Evolutionary conservation across 2,113 vertebrate species (phyloP).

Genomic region (Mixornis gularis): DNA sequence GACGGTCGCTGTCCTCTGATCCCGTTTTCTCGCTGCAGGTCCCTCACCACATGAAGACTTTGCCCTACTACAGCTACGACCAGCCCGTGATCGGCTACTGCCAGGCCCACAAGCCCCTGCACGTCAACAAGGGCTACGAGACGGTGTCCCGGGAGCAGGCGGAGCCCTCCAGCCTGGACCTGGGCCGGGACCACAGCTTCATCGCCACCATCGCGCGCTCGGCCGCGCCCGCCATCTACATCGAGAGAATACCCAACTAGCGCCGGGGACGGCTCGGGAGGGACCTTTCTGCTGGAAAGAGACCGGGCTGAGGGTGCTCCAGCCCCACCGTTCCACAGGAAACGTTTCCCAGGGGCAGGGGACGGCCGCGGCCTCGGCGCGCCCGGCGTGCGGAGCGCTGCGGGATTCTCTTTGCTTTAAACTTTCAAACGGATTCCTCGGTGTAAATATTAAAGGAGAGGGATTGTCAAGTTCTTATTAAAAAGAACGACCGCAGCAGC

Average conservation of each 20-base stretch:
- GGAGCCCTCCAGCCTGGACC: constrained; percentile 63
- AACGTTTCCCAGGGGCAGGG: background rate
- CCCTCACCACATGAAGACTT: constrained; percentile 76
- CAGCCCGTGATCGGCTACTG: constrained; percentile 76
- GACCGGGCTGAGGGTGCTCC: background rate
- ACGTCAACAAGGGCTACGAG: constrained; percentile 71
- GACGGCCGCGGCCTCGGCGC: background rate
- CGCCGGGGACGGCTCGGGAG: background rate
- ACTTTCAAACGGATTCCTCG: constrained; percentile 57
- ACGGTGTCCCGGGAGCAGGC: constrained; percentile 59
- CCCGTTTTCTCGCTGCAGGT: constrained; percentile 39
- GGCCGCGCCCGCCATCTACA: constrained; percentile 77
- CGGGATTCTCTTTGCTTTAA: constrained; percentile 67
- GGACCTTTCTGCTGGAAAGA: background rate
- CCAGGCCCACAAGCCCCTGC: constrained; percentile 78
- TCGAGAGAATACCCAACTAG: constrained; percentile 81
- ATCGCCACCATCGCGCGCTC: constrained; percentile 79
- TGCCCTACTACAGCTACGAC: constrained; percentile 78
- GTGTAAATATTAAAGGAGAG: constrained; percentile 73
- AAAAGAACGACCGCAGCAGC: background rate
- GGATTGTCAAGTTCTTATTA: constrained; percentile 70
- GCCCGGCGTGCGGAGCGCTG: background rate
- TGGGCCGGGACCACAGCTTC: constrained; percentile 75
- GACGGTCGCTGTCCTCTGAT: background rate
- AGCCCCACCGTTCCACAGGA: background rate